Evolutionary conservation across 2,888 invertebrate species (phyloP).

Genomic region (Cecidostiba fungosa): DNA sequence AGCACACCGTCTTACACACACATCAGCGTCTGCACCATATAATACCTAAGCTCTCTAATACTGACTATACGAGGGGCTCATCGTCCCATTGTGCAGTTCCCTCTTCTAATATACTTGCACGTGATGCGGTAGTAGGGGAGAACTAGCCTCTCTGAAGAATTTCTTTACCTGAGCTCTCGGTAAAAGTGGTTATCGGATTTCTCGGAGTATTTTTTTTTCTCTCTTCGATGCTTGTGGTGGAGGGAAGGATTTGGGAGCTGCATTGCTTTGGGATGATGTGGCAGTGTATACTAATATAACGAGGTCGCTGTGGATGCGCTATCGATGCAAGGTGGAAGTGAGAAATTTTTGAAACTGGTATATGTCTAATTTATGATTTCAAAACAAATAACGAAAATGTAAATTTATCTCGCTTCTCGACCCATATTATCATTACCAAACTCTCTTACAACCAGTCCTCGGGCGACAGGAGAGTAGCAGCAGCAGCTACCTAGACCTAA

Average conservation of each 20-base stretch:
- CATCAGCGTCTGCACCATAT: neutral
- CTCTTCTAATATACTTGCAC: neutral
- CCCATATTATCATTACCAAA: neutral
- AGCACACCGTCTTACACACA: neutral
- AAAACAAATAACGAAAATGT: no score
- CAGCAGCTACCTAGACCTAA: neutral
- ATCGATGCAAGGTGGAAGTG: no score
- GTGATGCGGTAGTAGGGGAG: neutral
- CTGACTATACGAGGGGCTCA: neutral
- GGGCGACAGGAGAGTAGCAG: neutral
- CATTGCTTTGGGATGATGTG: neutral
- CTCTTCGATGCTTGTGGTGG: neutral
- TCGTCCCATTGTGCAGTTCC: conserved; percentile 15
- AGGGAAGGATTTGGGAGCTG: no score
- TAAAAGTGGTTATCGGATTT: neutral
- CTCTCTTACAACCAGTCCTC: neutral
- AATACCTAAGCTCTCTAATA: neutral
- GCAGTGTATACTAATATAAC: neutral
- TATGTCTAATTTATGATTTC: no score
- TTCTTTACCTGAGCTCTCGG: conserved; percentile 42
- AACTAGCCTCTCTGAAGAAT: conserved; percentile 29
- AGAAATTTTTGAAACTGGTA: no score
- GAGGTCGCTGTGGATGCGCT: no score
- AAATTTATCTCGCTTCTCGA: neutral
- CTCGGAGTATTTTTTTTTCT: neutral